These are phyloP conservation scores for Piscicola geometra DNA, from an alignment of 2,888 invertebrate genomes.

Conservation along the genomic window DNA sequence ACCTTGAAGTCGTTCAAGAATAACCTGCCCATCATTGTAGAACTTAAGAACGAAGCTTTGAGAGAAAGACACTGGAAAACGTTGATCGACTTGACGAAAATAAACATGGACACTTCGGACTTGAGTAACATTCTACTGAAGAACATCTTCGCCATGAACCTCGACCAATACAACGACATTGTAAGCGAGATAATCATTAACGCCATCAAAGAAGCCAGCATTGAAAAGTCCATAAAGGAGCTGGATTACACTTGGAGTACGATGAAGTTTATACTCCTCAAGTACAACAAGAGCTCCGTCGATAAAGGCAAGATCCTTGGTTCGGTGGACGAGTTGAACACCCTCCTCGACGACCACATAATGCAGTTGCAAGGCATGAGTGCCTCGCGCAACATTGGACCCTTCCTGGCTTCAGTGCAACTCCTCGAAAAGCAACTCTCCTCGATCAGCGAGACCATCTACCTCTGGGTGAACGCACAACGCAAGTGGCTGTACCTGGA, in stretches of 20 bases:
- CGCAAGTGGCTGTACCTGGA: conserved; percentile 86
- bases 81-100: conserved; percentile 77
- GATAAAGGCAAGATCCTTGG: conserved; percentile 78
- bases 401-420: conserved; percentile 75
- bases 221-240: conserved; percentile 79
- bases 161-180: conserved; percentile 73
- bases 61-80: conserved; percentile 83
- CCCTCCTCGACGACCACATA: conserved; percentile 78
- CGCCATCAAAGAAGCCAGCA: conserved; percentile 81
- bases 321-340: conserved; percentile 74
- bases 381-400: conserved; percentile 71
- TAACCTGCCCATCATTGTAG: conserved; percentile 81
- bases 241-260: conserved; percentile 65
- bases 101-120: conserved; percentile 76
- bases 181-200: conserved; percentile 80
- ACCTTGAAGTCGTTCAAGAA: conserved; percentile 82
- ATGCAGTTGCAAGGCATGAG: conserved; percentile 81
- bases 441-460: conserved; percentile 76
- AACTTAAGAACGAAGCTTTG: conserved; percentile 83
- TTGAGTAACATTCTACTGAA: conserved; percentile 80
- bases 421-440: conserved; percentile 78
- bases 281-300: conserved; percentile 63
- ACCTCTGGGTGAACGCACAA: conserved; percentile 80
- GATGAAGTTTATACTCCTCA: conserved; percentile 56
- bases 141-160: conserved; percentile 86